Evolutionary conservation across 1,140 invertebrate species (phyloP), one percentile per base, ranked within the genome.

Genomic region (Telenomus remus): DNA sequence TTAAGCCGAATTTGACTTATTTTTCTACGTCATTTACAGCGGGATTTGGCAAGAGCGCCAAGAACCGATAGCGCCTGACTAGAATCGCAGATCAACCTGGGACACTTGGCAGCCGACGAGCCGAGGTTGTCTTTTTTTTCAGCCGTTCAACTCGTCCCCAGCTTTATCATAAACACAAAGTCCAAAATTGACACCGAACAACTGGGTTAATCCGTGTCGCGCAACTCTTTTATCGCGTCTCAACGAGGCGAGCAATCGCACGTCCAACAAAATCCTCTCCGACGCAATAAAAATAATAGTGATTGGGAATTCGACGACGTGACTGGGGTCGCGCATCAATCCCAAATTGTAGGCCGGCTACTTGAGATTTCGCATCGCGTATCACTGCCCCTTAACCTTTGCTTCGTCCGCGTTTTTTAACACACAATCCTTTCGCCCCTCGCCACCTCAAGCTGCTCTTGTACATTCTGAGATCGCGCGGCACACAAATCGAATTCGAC

Each of bases 401-500:
- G 85, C 84, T 74, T 82, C 84, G 86, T 87, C 55, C 79, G 84
- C 84, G 83, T 86, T 85, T 86, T 85, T 86, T 82, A 84, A 85
- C 81, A 66, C 77, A 53, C 56, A 79, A 80, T 82, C 76, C 78
- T 50, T 34, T 51, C 54, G 66, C 66, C 16, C 57, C 70, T 49
- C 60, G 16, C 76, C 68, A 19, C 35, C 33, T 10, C 48, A 43
- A 66, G 42, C 16, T 27, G 39, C 19, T 72, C 71, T 78, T 75
- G 15, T 63, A 55, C 64, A 69, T 78, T 73, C 66, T 16, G 34
- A 50, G n/a, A 59, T 44, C 73, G 63, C 59, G 35, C 70, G 73
- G 6, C 70, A 80, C 80, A 81, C 80, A 84, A 83, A 85, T 84
- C 83, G 76, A 85, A 85, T 84, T 79, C 78, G 50, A 77, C 64